These are phyloP conservation scores for Triops longicaudatus DNA, from an alignment of 1,140 invertebrate species.

Conservation along the genomic window DNA sequence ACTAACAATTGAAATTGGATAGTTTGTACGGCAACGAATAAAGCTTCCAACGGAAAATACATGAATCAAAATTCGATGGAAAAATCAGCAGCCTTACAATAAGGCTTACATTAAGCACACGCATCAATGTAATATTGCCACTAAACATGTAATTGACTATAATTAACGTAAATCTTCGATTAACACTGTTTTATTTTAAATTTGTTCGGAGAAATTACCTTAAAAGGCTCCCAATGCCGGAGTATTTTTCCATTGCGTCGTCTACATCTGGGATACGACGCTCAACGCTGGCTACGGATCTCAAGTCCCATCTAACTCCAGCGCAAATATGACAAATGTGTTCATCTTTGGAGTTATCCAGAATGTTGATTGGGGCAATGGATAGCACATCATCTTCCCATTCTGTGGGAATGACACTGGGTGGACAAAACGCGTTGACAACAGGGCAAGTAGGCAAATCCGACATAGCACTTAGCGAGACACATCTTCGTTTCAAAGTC, in stretches of 20 bases:
- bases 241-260: slow-evolving; percentile 3
- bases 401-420: not conserved
- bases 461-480: slow-evolving; percentile 20
- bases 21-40: no score
- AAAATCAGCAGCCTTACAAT: no score
- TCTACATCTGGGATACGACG: not conserved
- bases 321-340: not conserved
- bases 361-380: not conserved
- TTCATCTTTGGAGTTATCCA: not conserved
- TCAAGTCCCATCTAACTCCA: not conserved
- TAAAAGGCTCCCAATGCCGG: not conserved
- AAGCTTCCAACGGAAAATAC: no score
- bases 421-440: not conserved
- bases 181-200: no score
- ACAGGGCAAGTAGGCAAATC: slow-evolving; percentile 19
- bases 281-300: not conserved
- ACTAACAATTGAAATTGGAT: no score
- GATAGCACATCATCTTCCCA: slow-evolving; percentile 17
- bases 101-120: no score
- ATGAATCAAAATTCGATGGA: no score
- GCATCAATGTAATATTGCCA: no score
- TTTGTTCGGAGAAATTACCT: not conserved
- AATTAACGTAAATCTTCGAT: no score
- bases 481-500: slow-evolving; percentile 18
- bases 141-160: no score